Conservation (phyloP, 1,140 invertebrate species). For the Leptinotarsa undecemlineata region DNA sequence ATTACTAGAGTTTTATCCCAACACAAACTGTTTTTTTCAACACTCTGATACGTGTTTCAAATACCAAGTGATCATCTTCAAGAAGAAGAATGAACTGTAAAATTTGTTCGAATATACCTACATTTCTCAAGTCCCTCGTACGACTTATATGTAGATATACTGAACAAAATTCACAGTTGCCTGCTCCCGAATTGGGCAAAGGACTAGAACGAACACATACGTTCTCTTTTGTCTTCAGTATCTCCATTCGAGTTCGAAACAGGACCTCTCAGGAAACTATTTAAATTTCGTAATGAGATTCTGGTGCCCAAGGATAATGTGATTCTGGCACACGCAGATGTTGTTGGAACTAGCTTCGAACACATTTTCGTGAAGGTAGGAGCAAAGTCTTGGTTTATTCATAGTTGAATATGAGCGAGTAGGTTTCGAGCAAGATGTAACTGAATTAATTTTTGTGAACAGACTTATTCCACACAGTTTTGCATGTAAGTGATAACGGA, state of each 20-base stretch:
- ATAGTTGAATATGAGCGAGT: background rate
- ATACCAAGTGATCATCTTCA: too few relatives aligned
- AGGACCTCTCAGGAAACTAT: slow-evolving; percentile 23
- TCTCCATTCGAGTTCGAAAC: slow-evolving; percentile 6
- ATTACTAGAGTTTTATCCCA: too few relatives aligned
- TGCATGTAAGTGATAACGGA: too few relatives aligned
- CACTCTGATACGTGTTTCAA: too few relatives aligned
- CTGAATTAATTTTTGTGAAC: background rate
- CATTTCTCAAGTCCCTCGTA: too few relatives aligned
- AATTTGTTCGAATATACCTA: too few relatives aligned
- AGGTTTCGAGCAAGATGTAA: background rate
- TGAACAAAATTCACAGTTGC: slow-evolving; percentile 16
- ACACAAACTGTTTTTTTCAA: too few relatives aligned
- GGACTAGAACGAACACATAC: background rate
- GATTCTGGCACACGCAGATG: slow-evolving; percentile 22
- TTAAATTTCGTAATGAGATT: slow-evolving; percentile 23
- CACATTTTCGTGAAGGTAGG: slow-evolving; percentile 3
- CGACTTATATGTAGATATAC: background rate
- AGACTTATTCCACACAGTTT: too few relatives aligned
- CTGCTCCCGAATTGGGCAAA: background rate
- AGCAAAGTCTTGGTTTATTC: too few relatives aligned
- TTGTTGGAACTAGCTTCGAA: slow-evolving; percentile 12
- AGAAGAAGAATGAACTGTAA: too few relatives aligned
- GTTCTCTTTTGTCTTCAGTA: slow-evolving; percentile 19
- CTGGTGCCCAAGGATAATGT: slow-evolving; percentile 18